phyloP scores from a whole-genome alignment of 2,113 vertebrate species.

The Alectura lathami region DNA sequence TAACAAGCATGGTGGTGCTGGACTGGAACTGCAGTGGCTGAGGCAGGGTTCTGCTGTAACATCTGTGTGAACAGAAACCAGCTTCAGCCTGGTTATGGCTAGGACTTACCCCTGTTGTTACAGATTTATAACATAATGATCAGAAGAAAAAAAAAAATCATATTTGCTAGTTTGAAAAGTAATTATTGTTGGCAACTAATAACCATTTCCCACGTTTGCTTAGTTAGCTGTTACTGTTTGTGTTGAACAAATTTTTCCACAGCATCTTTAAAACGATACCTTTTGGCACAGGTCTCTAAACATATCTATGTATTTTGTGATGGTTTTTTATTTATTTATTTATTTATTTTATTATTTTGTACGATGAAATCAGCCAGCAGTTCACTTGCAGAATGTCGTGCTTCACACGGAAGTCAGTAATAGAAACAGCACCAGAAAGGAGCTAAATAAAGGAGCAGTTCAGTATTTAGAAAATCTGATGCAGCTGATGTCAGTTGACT shows the following conservation, averaged over 20 bases:
- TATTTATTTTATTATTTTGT: neutral
- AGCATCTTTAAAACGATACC: neutral
- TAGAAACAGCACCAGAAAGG: neutral
- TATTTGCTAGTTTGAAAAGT: neutral
- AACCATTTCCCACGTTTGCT: neutral
- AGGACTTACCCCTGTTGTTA: too few species aligned
- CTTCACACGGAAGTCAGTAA: neutral
- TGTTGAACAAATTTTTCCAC: neutral
- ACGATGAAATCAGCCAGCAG: neutral
- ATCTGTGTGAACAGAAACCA: rapidly evolving
- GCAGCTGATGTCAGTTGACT: neutral
- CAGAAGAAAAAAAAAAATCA: neutral
- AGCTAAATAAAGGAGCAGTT: neutral
- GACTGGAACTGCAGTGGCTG: neutral
- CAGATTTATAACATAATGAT: too few species aligned
- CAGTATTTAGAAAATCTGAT: neutral
- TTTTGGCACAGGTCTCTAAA: neutral
- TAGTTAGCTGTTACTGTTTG: neutral
- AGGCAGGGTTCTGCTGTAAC: neutral
- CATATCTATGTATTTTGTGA: neutral
- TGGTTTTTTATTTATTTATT: too few species aligned
- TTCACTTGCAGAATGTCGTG: neutral
- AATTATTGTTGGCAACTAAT: neutral
- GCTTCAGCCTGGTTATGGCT: neutral
- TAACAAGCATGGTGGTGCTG: neutral